Conservation (phyloP, 2,888 invertebrate species). For the Anoplius nigerrimus region DNA sequence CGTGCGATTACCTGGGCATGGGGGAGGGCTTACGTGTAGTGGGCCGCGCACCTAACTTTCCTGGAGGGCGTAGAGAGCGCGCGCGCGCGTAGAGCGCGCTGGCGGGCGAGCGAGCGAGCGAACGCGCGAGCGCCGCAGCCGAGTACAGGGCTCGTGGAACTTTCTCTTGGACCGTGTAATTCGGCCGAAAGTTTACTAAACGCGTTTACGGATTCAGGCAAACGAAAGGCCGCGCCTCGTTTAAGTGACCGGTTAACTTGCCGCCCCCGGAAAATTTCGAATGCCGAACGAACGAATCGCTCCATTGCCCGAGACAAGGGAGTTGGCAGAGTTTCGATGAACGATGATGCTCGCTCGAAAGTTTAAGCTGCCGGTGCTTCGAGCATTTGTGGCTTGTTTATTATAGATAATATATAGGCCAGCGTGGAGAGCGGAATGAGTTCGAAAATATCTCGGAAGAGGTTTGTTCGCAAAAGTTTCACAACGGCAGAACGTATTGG, state of each 20-base stretch:
- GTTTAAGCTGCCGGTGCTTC: too few relatives aligned
- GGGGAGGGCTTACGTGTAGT: slow-evolving; percentile 37
- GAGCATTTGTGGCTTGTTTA: too few relatives aligned
- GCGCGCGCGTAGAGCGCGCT: too few relatives aligned
- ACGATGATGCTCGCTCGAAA: too few relatives aligned
- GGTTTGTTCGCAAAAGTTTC: too few relatives aligned
- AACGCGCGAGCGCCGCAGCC: too few relatives aligned
- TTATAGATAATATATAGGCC: background rate
- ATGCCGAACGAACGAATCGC: background rate
- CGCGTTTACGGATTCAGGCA: slow-evolving; percentile 44
- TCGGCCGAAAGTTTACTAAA: slow-evolving; percentile 43
- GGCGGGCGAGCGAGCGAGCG: too few relatives aligned
- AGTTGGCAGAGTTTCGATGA: too few relatives aligned
- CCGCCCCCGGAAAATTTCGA: background rate
- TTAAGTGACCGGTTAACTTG: slow-evolving; percentile 41
- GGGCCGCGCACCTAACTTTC: slow-evolving; percentile 43
- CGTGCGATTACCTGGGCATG: slow-evolving; percentile 57
- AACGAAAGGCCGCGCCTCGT: slow-evolving; percentile 36
- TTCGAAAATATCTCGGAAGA: too few relatives aligned
- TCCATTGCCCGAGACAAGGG: too few relatives aligned
- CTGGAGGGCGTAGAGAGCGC: slow-evolving; percentile 25
- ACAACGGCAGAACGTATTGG: too few relatives aligned
- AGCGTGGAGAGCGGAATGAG: too few relatives aligned
- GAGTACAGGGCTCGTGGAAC: slow-evolving; percentile 33
- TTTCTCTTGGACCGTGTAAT: slow-evolving; percentile 45